A percentile compares a stretch with the other conserved stretches of the same genome.
Evolutionary conservation across 2,113 vertebrate genomes (phyloP).

Genomic region (Ceratotherium simum): DNA sequence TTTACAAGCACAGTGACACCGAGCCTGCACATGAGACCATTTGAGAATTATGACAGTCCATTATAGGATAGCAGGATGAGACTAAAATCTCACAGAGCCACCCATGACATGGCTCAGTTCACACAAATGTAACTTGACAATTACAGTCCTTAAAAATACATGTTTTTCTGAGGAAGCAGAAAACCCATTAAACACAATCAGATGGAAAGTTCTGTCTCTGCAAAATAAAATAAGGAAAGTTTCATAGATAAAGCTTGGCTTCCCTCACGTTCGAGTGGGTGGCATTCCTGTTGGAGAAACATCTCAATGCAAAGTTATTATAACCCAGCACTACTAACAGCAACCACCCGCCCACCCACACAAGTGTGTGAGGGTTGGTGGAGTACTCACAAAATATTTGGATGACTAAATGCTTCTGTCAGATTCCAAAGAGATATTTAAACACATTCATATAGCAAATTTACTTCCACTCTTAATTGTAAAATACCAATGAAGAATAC

Average conservation of each 20-base stretch:
- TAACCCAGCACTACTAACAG: neutral
- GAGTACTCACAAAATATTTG: neutral
- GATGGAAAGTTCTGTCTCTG: neutral
- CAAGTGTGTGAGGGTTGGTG: neutral
- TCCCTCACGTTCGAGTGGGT: neutral
- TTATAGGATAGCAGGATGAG: neutral
- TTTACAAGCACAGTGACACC: neutral
- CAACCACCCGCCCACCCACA: neutral
- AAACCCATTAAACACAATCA: neutral
- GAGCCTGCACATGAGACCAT: neutral
- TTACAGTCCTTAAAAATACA: neutral
- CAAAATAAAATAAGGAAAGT: neutral
- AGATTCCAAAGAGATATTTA: neutral
- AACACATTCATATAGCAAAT: neutral
- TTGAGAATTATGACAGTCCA: neutral
- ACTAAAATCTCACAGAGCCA: slow-evolving; percentile 4
- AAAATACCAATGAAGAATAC: slow-evolving; percentile 9
- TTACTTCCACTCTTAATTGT: slow-evolving; percentile 13
- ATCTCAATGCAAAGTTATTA: neutral
- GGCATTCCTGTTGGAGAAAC: neutral
- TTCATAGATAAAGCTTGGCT: neutral
- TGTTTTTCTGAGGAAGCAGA: slow-evolving; percentile 4
- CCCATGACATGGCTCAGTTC: neutral
- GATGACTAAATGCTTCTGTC: neutral
- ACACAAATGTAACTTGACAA: neutral